phyloP scores from a whole-genome alignment of 2,797 vertebrate genomes.

The Onychomys torridus region DNA sequence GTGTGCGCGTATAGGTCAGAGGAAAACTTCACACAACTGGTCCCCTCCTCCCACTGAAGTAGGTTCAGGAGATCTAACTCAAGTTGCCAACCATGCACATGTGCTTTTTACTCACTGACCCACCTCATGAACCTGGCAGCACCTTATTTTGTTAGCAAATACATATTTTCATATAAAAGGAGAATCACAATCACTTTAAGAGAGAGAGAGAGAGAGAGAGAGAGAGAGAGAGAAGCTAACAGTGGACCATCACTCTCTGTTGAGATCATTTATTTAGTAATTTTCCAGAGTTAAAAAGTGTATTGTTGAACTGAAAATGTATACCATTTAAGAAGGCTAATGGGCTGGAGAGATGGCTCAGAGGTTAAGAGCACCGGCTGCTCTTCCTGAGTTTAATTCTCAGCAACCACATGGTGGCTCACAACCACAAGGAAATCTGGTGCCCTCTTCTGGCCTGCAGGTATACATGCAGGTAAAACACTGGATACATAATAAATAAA shows the following conservation, averaged over 20 bases:
- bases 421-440: too few relatives aligned
- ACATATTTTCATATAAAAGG: background rate
- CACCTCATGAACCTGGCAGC: background rate
- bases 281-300: conserved; percentile 17
- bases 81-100: background rate
- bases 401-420: too few relatives aligned
- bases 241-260: background rate
- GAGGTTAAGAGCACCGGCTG: too few relatives aligned
- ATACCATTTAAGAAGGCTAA: background rate
- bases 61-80: background rate
- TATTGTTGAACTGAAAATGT: background rate
- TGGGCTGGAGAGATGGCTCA: too few relatives aligned
- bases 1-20: background rate
- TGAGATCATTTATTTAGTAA: background rate
- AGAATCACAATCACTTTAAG: background rate
- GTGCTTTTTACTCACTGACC: background rate
- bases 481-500: too few relatives aligned
- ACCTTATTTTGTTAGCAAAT: background rate
- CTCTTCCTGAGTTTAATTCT: too few relatives aligned
- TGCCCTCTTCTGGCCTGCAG: too few relatives aligned
- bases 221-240: background rate
- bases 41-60: background rate
- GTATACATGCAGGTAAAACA: too few relatives aligned
- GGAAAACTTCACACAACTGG: background rate
- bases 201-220: background rate